phyloP scores from a whole-genome alignment of 1,140 invertebrate genomes.

The Caenorhabditis briggsae region DNA sequence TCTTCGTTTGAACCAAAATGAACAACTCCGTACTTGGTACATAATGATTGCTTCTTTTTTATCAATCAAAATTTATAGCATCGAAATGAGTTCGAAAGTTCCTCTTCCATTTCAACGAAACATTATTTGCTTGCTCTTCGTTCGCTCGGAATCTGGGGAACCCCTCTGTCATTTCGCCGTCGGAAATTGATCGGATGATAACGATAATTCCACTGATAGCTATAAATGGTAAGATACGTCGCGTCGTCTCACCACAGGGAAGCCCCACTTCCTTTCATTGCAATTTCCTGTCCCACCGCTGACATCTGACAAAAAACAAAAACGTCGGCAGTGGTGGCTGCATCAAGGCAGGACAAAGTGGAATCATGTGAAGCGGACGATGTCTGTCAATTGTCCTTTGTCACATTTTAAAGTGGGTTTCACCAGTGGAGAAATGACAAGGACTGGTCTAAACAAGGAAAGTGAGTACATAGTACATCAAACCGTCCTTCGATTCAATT shows the following conservation, averaged over 20 bases:
- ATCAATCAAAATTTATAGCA: background rate
- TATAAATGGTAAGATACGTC: slow-evolving; percentile 48
- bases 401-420: slow-evolving; percentile 46
- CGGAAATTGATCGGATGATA: background rate
- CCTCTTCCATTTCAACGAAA: slow-evolving; percentile 23
- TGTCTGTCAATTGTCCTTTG: slow-evolving; percentile 42
- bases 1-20: too few relatives aligned
- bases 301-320: slow-evolving; percentile 50
- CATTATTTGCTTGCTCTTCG: background rate
- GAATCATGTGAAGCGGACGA: slow-evolving; percentile 48
- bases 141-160: background rate
- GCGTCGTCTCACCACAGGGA: slow-evolving; percentile 33
- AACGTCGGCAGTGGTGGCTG: background rate
- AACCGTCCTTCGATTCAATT: background rate
- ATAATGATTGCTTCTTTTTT: background rate
- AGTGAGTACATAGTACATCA: slow-evolving; percentile 1
- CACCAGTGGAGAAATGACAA: background rate
- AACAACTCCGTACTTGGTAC: too few relatives aligned
- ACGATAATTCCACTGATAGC: slow-evolving; percentile 19
- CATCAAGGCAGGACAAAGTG: background rate
- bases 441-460: slow-evolving; percentile 45
- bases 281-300: slow-evolving; percentile 12
- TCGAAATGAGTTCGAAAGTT: background rate
- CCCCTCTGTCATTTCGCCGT: background rate
- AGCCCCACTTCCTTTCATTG: slow-evolving; percentile 23